Evolutionary conservation across 2,888 invertebrate species (phyloP), one percentile per base, ranked within the genome.

Genomic region (Palloptera scutellata): DNA sequence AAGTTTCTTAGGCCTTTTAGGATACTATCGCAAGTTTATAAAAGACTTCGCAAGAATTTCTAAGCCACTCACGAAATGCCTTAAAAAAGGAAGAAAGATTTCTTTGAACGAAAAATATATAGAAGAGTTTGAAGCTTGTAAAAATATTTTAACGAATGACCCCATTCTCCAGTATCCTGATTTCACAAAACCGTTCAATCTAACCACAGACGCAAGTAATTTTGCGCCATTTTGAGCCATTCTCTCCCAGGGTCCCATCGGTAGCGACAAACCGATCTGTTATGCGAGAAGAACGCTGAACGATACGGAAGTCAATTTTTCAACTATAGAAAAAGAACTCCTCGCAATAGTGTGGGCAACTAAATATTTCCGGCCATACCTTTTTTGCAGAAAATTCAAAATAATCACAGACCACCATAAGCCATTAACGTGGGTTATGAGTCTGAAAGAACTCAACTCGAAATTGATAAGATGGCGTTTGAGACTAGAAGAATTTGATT

Each of bases 171-270:
- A n/a, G n/a, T 69, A 72, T 20, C 70, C 68, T 1, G 70, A 83
- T 61, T 84, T 83, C 54, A 64, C 68, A 0, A 73, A 78, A 69
- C 70, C 71, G 11, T 82, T 82, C 53, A 64, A 72, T n/a, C 19
- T 82, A 8, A 79, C 78, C 2, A 80, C 81, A 0, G 81, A 82
- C 64, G 81, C 81, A 0, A 73, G 74, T 9, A 69, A 76, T 17
- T 67, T 59, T 6, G 77, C 80, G 0, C 9, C 79, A 5, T n/a
- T n/a, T n/a, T 79, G 78, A 1, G 75, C 72, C 1, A 73, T 81
- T 5, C 58, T 81, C 12, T 75, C 75, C 1, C 81, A 81, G 69
- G 75, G 70, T 15, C 68, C 74, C 66, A 43, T 59, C n/a, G 57
- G 57, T 57, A 20, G 20, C 13, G 53, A 40, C 13, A 52, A 54